Percentiles rank a stretch among this genome's conserved stretches.
Evolutionary conservation across 2,888 invertebrate species (phyloP).

Genomic region (Nomada lathburiana): DNA sequence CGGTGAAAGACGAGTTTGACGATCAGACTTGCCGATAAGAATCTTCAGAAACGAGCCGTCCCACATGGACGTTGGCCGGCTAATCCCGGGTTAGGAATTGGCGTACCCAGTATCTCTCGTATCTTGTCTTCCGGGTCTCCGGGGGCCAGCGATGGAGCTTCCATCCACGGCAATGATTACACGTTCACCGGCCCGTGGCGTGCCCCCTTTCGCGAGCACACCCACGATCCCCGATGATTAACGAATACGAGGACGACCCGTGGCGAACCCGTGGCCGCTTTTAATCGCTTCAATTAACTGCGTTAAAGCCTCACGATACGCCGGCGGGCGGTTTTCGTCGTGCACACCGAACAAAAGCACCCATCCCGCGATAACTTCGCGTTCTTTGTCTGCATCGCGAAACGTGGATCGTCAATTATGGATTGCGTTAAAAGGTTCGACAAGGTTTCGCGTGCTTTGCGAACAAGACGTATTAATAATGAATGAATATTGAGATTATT

Average conservation of each 20-base stretch:
- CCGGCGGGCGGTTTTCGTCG: conserved; percentile 31
- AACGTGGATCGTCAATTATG: not conserved
- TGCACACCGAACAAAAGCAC: conserved; percentile 40
- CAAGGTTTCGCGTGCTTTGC: no score
- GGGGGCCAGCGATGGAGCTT: conserved; percentile 1
- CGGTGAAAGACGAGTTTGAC: not conserved
- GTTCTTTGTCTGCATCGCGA: conserved; percentile 14
- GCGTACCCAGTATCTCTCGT: conserved; percentile 27
- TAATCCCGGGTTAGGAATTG: conserved; percentile 38
- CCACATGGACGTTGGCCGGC: not conserved
- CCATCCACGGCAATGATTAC: conserved; percentile 43
- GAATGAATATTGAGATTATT: no score
- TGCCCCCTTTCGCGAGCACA: conserved; percentile 15
- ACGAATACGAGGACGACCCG: conserved; percentile 59
- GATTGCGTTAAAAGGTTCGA: not conserved
- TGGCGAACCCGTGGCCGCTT: conserved; percentile 64
- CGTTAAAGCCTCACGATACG: conserved; percentile 45
- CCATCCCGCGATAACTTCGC: conserved; percentile 10
- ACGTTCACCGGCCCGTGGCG: conserved; percentile 20
- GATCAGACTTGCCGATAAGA: not conserved
- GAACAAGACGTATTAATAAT: no score
- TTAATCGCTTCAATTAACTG: conserved; percentile 74
- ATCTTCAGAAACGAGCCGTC: conserved; percentile 15
- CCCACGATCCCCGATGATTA: conserved; percentile 64
- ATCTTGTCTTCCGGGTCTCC: conserved; percentile 58